A percentile compares a stretch with the other conserved stretches of the same genome.
Evolutionary conservation across 2,797 vertebrate species (phyloP).

Genomic region (Coluber constrictor): DNA sequence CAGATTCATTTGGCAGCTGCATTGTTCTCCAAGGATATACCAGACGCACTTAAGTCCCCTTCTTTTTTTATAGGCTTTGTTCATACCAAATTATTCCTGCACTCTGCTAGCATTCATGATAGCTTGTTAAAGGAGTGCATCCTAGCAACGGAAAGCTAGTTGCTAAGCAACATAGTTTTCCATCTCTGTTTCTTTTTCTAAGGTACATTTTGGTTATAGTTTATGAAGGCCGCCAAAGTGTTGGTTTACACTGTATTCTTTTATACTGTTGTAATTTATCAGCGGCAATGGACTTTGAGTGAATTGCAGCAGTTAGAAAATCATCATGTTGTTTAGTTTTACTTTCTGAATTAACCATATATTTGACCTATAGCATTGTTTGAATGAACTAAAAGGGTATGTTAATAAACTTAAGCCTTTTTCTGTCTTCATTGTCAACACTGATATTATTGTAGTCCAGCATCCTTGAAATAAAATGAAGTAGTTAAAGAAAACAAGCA

Average conservation of each 20-base stretch:
- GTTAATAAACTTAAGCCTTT: conserved; percentile 37
- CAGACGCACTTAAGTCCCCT: conserved; percentile 91
- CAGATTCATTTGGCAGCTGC: conserved; percentile 94
- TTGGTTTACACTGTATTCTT: conserved; percentile 71
- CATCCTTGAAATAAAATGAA: conserved; percentile 19
- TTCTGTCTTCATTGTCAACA: neutral
- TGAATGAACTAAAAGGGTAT: conserved; percentile 45
- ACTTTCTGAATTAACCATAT: conserved; percentile 57
- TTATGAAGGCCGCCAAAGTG: conserved; percentile 58
- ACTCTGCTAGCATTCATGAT: conserved; percentile 88
- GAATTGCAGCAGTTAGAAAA: conserved; percentile 73
- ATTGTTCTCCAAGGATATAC: conserved; percentile 88
- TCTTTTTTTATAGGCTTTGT: conserved; percentile 85
- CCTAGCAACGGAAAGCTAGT: conserved; percentile 82
- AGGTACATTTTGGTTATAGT: conserved; percentile 65
- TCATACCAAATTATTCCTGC: conserved; percentile 87
- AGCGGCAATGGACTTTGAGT: conserved; percentile 59
- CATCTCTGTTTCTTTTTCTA: conserved; percentile 73
- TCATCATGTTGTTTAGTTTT: conserved; percentile 57
- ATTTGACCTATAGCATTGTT: conserved; percentile 49
- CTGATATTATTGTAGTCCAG: neutral
- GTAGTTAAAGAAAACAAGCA: conserved; percentile 17
- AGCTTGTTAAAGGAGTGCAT: conserved; percentile 80
- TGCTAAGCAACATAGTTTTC: conserved; percentile 78
- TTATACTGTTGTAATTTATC: conserved; percentile 71